Evolutionary conservation across 2,888 invertebrate genomes (phyloP), one percentile per base, ranked within the genome.

Genomic region (Sinelater perroti): DNA sequence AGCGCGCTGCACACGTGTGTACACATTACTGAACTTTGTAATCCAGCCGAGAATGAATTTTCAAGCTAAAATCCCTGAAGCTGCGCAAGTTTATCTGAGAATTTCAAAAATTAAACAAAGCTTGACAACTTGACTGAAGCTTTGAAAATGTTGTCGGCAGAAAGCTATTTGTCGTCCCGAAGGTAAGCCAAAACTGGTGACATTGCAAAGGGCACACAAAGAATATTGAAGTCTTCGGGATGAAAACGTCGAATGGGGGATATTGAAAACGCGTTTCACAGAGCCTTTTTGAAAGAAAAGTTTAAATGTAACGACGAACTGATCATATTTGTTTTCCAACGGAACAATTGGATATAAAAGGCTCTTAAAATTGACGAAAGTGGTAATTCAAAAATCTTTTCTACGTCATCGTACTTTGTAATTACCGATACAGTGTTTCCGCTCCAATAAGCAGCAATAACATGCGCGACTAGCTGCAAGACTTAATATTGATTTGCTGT

Each of bases 11-110:
- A 24, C 40, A 40, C 40, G 24, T 40, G 10, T 40, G 24, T 40
- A 40, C 21, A 40, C 40, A 40, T 40, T 26, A 40, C 21, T 40
- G 24, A 24, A 24, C 40, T 40, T 40, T 40, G 24, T 40, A 40
- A 24, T 24, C 24, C 14, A 40, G 40, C 21, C 24, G 24, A 40
- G 40, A 16, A 40, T 40, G 24, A 40, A 40, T 40, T 40, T 11
- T n/a, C 13, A 16, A 40, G 24, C 24, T 40, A 24, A 40, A 40
- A 28, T 28, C 40, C 24, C 7, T 10, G n/a, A 40, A 4, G 16
- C 24, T 40, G 21, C 14, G 7, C 13, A 24, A 13, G 10, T 8
- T 1, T 4, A n/a, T 4, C 8, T 21, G 5, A 40, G 24, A 40
- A 40, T 6, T 40, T 13, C 14, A 24, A 40, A 40, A 40, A 40